Evolutionary conservation across 1,140 invertebrate genomes (phyloP), one percentile per base, ranked within the genome.

Genomic region (Neotoxoptera formosana): DNA sequence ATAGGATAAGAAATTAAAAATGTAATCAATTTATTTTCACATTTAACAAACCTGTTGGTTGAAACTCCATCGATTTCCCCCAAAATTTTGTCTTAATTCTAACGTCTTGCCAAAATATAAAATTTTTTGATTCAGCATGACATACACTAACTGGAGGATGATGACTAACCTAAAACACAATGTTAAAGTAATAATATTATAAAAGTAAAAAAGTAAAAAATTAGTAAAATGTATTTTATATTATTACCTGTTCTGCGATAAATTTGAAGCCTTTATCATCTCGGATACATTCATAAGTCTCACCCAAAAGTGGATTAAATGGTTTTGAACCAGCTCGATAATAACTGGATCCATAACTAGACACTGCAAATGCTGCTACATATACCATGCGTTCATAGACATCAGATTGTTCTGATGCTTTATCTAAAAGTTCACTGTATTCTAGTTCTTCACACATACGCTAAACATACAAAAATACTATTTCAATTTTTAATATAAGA

Each of bases 61-160:
- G 97, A 95, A 98, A 97, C 95, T 98, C 98, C 96, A 98, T 98
- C 53, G 97, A 98, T 95, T 98, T 98, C 93, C 98, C 98, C 98
- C 98, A 98, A 95, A 98, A 98, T 95, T 98, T 98, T 47, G 98
- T 97, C 95, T 98, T 98, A 94, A 98, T 97, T 94, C 97, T 95
- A 7, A 97, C 96, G 94, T 97, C 97, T 96, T 98, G 97, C 96
- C 97, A 97, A 95, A 98, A 97, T 9, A 96, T 96, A 95, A 97
- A 98, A 94, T 97, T 97, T 94, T 96, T 95, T 41, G 97, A 97
- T 94, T 97, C 97, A 25, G 97, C 97, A 95, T 98, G 96, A 95
- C 98, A 98, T 30, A 97, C 97, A 94, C 97, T 97, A 47, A 98
- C 96, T 4, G 98, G 98, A 2, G 98, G 98, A 96, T 98, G 98